These are phyloP conservation scores for Agapornis roseicollis DNA, from an alignment of 2,113 vertebrate genomes.

Conservation along the genomic window DNA sequence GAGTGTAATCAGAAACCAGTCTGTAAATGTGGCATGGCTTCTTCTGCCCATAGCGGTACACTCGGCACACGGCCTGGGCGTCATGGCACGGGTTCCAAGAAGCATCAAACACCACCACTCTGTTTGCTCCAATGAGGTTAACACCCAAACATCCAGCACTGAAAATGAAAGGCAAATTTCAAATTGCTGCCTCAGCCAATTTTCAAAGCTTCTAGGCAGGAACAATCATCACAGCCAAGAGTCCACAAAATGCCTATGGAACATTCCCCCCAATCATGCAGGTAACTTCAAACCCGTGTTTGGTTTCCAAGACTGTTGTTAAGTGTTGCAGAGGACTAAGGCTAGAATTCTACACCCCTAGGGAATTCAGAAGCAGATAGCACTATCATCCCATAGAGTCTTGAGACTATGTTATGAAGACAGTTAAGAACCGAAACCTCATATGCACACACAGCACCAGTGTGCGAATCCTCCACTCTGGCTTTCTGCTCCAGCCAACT, in stretches of 20 bases:
- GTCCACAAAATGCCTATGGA: not conserved
- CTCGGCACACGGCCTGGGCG: conserved; percentile 94
- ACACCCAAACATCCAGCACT: conserved; percentile 97
- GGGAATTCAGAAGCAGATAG: not conserved
- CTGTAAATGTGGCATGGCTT: conserved; percentile 96
- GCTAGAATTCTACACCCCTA: not conserved
- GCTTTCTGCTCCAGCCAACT: conserved; percentile 47
- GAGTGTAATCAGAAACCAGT: conserved; percentile 94
- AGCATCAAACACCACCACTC: conserved; percentile 96
- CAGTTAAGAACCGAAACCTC: not conserved
- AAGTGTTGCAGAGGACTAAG: not conserved
- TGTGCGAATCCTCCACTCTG: not conserved
- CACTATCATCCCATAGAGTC: not conserved
- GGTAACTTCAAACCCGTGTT: not conserved
- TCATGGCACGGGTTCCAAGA: conserved; percentile 99
- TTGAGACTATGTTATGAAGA: not conserved
- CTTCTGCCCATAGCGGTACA: conserved; percentile 96
- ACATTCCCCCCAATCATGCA: not conserved
- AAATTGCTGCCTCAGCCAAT: not conserved
- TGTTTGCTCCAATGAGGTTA: conserved; percentile 95
- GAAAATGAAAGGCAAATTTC: conserved; percentile 45
- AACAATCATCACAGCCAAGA: not conserved
- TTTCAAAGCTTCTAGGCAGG: not conserved
- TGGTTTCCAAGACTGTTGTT: not conserved
- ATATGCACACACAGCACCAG: not conserved